Evolutionary conservation across 2,797 vertebrate genomes (phyloP).

Genomic region (Pantherophis alleghaniensis): DNA sequence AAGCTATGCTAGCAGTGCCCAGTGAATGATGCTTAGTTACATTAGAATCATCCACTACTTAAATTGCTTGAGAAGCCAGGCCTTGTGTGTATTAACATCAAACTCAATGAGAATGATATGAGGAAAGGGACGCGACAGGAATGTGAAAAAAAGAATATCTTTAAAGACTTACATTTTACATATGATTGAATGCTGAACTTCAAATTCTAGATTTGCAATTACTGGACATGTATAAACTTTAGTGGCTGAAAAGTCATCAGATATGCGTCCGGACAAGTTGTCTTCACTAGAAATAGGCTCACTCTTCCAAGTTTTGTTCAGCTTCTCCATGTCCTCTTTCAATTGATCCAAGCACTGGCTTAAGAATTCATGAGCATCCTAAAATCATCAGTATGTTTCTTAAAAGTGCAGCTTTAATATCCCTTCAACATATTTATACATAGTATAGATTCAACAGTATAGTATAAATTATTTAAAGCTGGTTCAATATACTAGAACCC

Average conservation of each 20-base stretch:
- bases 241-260: conserved; percentile 82
- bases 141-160: background rate
- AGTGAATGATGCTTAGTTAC: background rate
- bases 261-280: conserved; percentile 69
- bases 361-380: conserved; percentile 98
- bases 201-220: conserved; percentile 94
- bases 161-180: conserved; percentile 88
- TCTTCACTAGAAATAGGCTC: conserved; percentile 81
- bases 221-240: conserved; percentile 94
- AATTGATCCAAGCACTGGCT: conserved; percentile 98
- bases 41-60: background rate
- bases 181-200: conserved; percentile 95
- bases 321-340: conserved; percentile 97
- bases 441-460: background rate
- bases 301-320: conserved; percentile 91
- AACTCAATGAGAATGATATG: background rate
- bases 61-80: background rate
- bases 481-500: background rate
- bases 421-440: background rate
- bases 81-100: background rate
- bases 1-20: background rate
- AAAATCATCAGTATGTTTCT: conserved; percentile 12
- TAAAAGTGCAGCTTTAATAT: background rate
- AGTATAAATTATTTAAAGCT: background rate
- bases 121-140: background rate